These are phyloP conservation scores for Tetrao urogallus DNA, from an alignment of 2,113 vertebrate species.

Conservation along the genomic window DNA sequence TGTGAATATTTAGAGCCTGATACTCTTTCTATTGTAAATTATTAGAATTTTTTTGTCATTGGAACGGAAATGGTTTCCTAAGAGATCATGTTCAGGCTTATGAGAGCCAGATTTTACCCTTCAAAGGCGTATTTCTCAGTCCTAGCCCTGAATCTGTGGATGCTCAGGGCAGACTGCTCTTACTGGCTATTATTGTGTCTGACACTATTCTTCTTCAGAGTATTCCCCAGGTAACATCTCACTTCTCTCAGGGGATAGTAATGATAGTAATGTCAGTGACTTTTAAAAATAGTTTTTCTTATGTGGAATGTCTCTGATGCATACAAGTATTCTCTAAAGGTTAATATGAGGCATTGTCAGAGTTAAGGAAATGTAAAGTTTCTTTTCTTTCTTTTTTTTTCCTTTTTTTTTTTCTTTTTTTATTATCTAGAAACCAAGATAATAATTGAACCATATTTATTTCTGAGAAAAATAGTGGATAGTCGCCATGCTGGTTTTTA, in stretches of 20 bases:
- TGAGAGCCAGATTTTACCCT: background rate
- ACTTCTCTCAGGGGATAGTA: background rate
- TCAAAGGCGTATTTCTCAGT: background rate
- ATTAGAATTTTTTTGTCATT: background rate
- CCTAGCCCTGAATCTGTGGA: background rate
- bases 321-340: background rate
- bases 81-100: background rate
- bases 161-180: rapidly evolving
- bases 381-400: background rate
- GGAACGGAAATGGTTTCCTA: background rate
- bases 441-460: background rate
- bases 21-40: background rate
- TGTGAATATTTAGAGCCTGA: background rate
- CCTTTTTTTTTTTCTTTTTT: background rate
- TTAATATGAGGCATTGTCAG: background rate
- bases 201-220: background rate
- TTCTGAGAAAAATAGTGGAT: background rate
- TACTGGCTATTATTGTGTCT: background rate
- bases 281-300: background rate
- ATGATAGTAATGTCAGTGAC: background rate
- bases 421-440: background rate
- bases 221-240: background rate
- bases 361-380: background rate
- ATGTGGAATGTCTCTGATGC: background rate
- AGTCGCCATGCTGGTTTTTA: background rate